These are phyloP conservation scores for Calephelis nemesis DNA, from an alignment of 1,140 invertebrate genomes.

Conservation along the genomic window DNA sequence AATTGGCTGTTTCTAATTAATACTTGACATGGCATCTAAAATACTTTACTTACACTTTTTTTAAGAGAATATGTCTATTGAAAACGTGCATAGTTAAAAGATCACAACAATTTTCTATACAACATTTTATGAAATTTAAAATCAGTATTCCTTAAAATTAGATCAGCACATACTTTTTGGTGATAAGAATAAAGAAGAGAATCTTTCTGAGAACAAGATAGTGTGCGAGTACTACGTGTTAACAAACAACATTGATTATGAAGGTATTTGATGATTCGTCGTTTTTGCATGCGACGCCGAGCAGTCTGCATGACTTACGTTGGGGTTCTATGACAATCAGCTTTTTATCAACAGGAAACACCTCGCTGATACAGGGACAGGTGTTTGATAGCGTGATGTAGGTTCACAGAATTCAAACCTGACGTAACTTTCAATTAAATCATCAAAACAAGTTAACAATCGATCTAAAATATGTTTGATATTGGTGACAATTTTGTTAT, in stretches of 20 bases:
- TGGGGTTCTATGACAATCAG: conserved; percentile 12
- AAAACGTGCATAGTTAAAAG: too few relatives aligned
- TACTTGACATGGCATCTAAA: too few relatives aligned
- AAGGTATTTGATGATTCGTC: conserved; percentile 29
- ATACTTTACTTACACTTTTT: too few relatives aligned
- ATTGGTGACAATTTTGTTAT: too few relatives aligned
- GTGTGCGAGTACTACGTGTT: background rate
- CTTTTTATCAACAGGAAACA: conserved; percentile 56
- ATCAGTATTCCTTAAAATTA: too few relatives aligned
- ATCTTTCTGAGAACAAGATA: background rate
- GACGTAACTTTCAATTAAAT: conserved; percentile 32
- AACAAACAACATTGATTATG: conserved; percentile 9
- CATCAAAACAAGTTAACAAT: too few relatives aligned
- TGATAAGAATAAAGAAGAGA: background rate
- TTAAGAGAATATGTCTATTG: too few relatives aligned
- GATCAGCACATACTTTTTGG: too few relatives aligned
- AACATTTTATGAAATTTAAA: too few relatives aligned
- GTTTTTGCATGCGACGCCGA: conserved; percentile 27
- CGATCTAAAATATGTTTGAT: too few relatives aligned
- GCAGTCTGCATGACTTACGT: conserved; percentile 28
- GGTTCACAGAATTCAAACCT: conserved; percentile 48
- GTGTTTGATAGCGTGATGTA: conserved; percentile 35
- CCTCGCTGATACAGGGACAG: conserved; percentile 46
- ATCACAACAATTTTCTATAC: too few relatives aligned
- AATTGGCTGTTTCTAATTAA: too few relatives aligned